A percentile compares a stretch with the other conserved stretches of the same genome.
phyloP scores from a whole-genome alignment of 2,113 vertebrate species.

The Terrapene triunguis region DNA sequence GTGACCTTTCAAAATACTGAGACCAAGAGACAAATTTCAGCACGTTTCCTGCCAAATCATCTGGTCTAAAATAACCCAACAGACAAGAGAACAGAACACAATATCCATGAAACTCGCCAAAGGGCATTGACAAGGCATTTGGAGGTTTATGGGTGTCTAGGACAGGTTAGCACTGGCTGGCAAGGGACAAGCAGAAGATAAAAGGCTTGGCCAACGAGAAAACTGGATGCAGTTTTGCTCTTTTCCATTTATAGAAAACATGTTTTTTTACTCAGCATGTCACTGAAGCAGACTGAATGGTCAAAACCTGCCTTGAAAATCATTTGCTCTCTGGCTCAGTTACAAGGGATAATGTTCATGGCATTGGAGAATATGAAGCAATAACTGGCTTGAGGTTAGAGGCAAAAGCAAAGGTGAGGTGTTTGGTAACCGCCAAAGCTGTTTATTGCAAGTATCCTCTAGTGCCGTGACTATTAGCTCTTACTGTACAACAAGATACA shows the following conservation, averaged over 20 bases:
- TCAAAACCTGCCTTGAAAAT: slow-evolving; percentile 72
- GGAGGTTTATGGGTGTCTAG: slow-evolving; percentile 50
- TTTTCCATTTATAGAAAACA: slow-evolving; percentile 62
- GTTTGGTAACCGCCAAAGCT: slow-evolving; percentile 67
- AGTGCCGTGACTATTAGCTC: neutral
- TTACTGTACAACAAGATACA: slow-evolving; percentile 32
- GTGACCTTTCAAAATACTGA: slow-evolving; percentile 77
- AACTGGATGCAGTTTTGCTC: slow-evolving; percentile 66
- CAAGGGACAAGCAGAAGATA: slow-evolving; percentile 76
- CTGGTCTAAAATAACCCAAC: slow-evolving; percentile 72
- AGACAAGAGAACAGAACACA: slow-evolving; percentile 64
- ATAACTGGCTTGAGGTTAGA: slow-evolving; percentile 54
- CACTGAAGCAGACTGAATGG: slow-evolving; percentile 54
- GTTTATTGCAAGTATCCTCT: slow-evolving; percentile 38
- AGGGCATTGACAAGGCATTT: slow-evolving; percentile 58
- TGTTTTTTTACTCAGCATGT: slow-evolving; percentile 42
- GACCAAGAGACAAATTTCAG: slow-evolving; percentile 81
- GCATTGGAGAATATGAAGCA: slow-evolving; percentile 67
- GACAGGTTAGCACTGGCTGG: slow-evolving; percentile 77
- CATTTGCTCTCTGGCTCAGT: slow-evolving; percentile 61
- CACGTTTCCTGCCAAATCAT: slow-evolving; percentile 78
- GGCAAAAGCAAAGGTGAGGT: slow-evolving; percentile 61
- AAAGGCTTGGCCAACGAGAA: slow-evolving; percentile 61
- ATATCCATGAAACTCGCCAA: slow-evolving; percentile 63
- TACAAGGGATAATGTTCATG: slow-evolving; percentile 42